A percentile compares a stretch with the other conserved stretches of the same genome.
These are phyloP conservation scores for Macroteleia sp. DNA, from an alignment of 2,888 invertebrate species.

Conservation along the genomic window DNA sequence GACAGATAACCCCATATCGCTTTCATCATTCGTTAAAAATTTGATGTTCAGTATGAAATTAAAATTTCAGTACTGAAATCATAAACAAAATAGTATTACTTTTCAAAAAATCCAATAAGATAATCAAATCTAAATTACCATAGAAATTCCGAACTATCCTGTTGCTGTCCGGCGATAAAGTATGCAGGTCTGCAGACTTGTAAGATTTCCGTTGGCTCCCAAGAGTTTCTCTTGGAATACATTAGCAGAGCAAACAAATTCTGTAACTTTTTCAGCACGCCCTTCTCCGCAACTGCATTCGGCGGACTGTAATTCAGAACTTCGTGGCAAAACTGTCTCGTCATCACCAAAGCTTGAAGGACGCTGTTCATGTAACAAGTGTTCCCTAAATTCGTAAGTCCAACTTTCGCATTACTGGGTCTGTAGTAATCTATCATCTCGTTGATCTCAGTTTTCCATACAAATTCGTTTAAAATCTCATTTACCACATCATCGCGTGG, in stretches of 20 bases:
- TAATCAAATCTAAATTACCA: slow-evolving; percentile 83
- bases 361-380: slow-evolving; percentile 96
- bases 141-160: slow-evolving; percentile 94
- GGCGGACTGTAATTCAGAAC: slow-evolving; percentile 84
- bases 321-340: slow-evolving; percentile 90
- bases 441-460: slow-evolving; percentile 81
- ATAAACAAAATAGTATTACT: too few relatives aligned
- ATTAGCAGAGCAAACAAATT: slow-evolving; percentile 90
- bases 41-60: too few relatives aligned
- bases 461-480: slow-evolving; percentile 76
- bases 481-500: slow-evolving; percentile 75
- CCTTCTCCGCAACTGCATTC: slow-evolving; percentile 66
- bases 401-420: slow-evolving; percentile 86
- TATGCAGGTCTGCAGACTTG: slow-evolving; percentile 90
- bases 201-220: slow-evolving; percentile 90
- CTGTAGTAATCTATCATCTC: slow-evolving; percentile 53
- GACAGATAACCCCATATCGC: too few relatives aligned
- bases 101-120: not conserved
- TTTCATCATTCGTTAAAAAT: too few relatives aligned
- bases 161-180: slow-evolving; percentile 91
- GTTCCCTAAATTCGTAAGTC: slow-evolving; percentile 92
- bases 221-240: slow-evolving; percentile 87
- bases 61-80: too few relatives aligned
- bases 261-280: slow-evolving; percentile 87
- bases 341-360: slow-evolving; percentile 92